A percentile compares a stretch with the other conserved stretches of the same genome.
Conservation (phyloP, 1,140 invertebrate species). For the Xylocopa sonorina region DNA sequence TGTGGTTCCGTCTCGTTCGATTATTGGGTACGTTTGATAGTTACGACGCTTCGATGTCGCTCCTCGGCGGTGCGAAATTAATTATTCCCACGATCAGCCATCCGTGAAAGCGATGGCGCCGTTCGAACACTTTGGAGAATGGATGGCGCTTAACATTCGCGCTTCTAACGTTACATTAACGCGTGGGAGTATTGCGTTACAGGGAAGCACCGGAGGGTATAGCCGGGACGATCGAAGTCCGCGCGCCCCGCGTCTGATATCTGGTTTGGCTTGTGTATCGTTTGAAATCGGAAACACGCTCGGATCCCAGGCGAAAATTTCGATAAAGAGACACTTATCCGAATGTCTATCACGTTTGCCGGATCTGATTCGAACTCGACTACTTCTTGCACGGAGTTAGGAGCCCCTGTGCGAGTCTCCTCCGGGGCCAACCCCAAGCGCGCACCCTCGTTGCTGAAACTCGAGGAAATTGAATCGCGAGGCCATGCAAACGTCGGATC, state of each 20-base stretch:
- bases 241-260: constrained; percentile 10
- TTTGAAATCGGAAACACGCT: constrained; percentile 8
- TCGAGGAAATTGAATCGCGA: constrained; percentile 32
- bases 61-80: not conserved
- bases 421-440: too few relatives aligned
- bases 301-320: not conserved
- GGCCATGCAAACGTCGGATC: constrained; percentile 2
- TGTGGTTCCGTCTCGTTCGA: not conserved
- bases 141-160: not conserved
- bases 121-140: not conserved
- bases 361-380: not conserved
- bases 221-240: constrained; percentile 24
- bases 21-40: not conserved
- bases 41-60: not conserved
- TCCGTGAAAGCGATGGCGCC: not conserved
- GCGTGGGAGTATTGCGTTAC: constrained; percentile 33
- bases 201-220: constrained; percentile 11
- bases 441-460: not conserved
- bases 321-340: not conserved
- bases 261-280: constrained; percentile 4
- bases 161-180: not conserved
- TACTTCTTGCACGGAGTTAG: too few relatives aligned
- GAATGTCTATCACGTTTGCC: not conserved
- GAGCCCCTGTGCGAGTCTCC: not conserved
- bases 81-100: not conserved